Base-by-base conservation (phyloP, 2,888 invertebrate genomes). In the Oscheius sp. region DNA sequence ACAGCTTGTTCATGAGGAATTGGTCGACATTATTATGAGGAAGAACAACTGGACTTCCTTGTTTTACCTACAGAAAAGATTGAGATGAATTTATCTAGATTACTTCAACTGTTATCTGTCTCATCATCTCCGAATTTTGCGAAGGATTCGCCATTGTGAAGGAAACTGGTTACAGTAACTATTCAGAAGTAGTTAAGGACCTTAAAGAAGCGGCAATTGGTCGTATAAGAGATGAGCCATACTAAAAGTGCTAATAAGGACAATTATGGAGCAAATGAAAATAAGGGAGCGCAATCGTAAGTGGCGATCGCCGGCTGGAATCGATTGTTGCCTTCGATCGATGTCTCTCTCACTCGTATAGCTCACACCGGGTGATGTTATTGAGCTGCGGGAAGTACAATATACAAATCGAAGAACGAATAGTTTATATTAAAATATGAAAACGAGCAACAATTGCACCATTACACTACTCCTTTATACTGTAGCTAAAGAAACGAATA, bases 281-380 rank as follows among this genome's bases (percentile, higher is more conserved):
- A 28, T 59, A 17, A 26, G 41, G 20, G 59, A 41, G 59, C 41
- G 59, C 59, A 41, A 44, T 59, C 41, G 59, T 44, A 38, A 41
- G 30, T 17, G 32, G 59, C 59, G 41, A 59, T 59, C 59, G 41
- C 33, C 33, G 33, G 54, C 33, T 30, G 24, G 17, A 36, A 59
- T 59, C 59, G 59, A 59, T 59, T 28, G 59, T 26, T 41, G 59
- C 44, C 59, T 41, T 59, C 59, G 44, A 59, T 59, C 59, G 44
- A 59, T 59, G 59, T 59, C 22, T 17, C 59, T 44, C 59, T 41
- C 59, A 24, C 28, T 41, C 41, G n/a, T 17, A 41, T 41, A 41
- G 41, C 20, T 41, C 20, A 41, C n/a, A n/a, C n/a, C n/a, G n/a
- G n/a, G n/a, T n/a, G n/a, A n/a, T n/a, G n/a, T n/a, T n/a, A n/a